Conservation (phyloP, 2,888 invertebrate genomes). For the Glyphotaelius pellucidus region DNA sequence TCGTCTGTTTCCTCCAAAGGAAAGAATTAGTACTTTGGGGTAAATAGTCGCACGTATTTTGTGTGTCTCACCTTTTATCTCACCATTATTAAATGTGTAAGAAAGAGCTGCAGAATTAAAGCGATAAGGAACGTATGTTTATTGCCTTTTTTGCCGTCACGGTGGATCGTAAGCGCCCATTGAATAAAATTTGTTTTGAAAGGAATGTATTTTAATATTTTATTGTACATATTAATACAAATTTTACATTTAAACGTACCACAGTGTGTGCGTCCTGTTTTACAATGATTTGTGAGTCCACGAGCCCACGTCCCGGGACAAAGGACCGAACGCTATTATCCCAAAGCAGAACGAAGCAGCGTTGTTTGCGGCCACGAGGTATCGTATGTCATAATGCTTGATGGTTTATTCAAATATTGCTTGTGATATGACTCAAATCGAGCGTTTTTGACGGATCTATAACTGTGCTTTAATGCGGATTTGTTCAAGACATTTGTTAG, state of each 20-base stretch:
- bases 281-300: background rate
- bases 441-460: background rate
- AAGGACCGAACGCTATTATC: background rate
- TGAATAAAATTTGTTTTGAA: no score
- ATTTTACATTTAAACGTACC: background rate
- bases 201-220: no score
- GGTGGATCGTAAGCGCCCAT: no score
- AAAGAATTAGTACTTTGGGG: no score
- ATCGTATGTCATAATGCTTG: background rate
- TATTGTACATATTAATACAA: background rate
- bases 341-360: background rate
- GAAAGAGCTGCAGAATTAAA: no score
- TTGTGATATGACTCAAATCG: background rate
- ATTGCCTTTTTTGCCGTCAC: no score
- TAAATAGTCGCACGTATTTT: no score
- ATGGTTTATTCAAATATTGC: background rate
- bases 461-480: background rate
- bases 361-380: background rate
- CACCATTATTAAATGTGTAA: no score
- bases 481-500: background rate
- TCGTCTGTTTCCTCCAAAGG: no score
- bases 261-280: background rate
- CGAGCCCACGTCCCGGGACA: background rate
- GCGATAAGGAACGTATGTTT: no score
- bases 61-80: no score